Percentiles rank a stretch among this genome's conserved stretches.
Conservation (phyloP, 2,888 invertebrate genomes). For the Scelioninae gen. 1 region DNA sequence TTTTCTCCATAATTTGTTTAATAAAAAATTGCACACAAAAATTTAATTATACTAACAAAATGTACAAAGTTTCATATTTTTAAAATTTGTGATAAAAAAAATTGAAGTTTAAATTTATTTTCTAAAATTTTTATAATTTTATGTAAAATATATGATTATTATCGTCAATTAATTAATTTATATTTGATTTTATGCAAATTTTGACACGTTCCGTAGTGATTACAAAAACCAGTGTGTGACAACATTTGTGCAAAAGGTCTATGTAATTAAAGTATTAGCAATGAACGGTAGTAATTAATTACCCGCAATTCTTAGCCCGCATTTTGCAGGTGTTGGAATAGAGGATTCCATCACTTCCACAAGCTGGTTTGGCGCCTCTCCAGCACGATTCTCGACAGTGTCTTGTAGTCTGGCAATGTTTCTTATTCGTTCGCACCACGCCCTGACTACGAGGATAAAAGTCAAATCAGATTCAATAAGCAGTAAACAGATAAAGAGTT, state of each 20-base stretch:
- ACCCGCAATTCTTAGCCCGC: slow-evolving; percentile 97
- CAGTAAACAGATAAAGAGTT: slow-evolving; percentile 36
- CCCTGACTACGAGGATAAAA: slow-evolving; percentile 87
- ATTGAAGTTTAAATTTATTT: too few relatives aligned
- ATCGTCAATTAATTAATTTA: too few relatives aligned
- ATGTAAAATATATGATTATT: too few relatives aligned
- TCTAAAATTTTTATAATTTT: too few relatives aligned
- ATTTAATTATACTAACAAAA: too few relatives aligned
- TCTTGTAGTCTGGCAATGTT: slow-evolving; percentile 95
- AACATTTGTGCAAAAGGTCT: neutral
- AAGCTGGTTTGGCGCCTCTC: slow-evolving; percentile 94
- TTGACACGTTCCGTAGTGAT: too few relatives aligned
- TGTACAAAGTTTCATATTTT: too few relatives aligned
- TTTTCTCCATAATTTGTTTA: too few relatives aligned
- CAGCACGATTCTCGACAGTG: slow-evolving; percentile 96
- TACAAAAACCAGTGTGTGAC: too few relatives aligned
- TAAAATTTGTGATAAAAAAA: too few relatives aligned
- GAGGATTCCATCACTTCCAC: slow-evolving; percentile 94
- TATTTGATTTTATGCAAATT: too few relatives aligned
- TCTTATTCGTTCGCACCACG: slow-evolving; percentile 93
- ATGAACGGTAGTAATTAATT: slow-evolving; percentile 61
- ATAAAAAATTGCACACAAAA: too few relatives aligned
- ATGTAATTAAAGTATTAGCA: slow-evolving; percentile 33
- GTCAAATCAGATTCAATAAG: slow-evolving; percentile 51
- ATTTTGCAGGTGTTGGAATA: slow-evolving; percentile 96